Evolutionary conservation across 2,113 vertebrate species (phyloP).

Genomic region (Mus musculus): DNA sequence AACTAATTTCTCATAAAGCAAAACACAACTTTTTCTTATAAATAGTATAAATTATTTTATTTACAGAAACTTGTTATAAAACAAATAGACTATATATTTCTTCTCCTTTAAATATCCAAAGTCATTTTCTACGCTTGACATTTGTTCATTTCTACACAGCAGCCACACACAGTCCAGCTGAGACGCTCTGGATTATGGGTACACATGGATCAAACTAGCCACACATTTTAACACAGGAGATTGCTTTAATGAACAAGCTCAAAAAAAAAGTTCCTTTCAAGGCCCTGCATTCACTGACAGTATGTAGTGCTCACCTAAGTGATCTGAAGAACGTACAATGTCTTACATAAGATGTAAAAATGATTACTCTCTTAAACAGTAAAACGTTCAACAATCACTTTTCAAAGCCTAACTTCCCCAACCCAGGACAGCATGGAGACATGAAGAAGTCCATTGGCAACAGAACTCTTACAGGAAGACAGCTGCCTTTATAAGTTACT

Average conservation of each 20-base stretch:
- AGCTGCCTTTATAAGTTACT: constrained; percentile 85
- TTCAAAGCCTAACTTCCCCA: constrained; percentile 80
- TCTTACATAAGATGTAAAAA: constrained; percentile 87
- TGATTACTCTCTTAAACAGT: constrained; percentile 83
- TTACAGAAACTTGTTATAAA: constrained; percentile 99
- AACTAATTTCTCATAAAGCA: constrained; percentile 90
- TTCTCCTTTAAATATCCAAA: constrained; percentile 99
- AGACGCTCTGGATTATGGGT: constrained; percentile 97
- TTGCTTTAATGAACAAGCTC: constrained; percentile 93
- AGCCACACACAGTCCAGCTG: constrained; percentile 98
- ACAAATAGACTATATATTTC: constrained; percentile 99
- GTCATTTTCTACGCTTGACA: constrained; percentile 98
- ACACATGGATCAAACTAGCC: constrained; percentile 94
- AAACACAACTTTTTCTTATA: constrained; percentile 98
- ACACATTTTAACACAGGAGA: constrained; percentile 94
- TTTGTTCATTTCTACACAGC: constrained; percentile 99
- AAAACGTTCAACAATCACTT: constrained; percentile 85
- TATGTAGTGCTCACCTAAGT: constrained; percentile 92
- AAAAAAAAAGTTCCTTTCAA: constrained; percentile 88
- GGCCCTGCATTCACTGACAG: constrained; percentile 94
- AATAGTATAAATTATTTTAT: constrained; percentile 99
- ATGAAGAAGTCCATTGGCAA: constrained; percentile 89
- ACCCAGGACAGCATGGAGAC: constrained; percentile 84
- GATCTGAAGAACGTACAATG: constrained; percentile 86
- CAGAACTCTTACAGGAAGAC: constrained; percentile 90